Base-by-base conservation (phyloP, 2,888 invertebrate species). In the Dynastes hyllus region DNA sequence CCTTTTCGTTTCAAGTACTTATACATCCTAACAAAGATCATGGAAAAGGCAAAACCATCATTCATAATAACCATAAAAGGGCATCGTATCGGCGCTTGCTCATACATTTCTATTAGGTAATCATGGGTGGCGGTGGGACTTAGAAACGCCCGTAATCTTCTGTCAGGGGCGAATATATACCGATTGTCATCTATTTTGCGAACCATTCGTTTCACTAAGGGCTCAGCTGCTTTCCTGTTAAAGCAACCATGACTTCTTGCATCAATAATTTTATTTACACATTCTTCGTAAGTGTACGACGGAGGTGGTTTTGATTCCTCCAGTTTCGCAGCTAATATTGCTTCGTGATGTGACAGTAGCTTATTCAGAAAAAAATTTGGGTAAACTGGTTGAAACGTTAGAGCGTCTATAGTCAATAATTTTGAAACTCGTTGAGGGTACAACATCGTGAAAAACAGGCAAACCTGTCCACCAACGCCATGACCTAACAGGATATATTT, bases 401-500 rank as follows among this genome's bases (percentile, higher is more conserved):
- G 37, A 11, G 76, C 29, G 65, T 77, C 77, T 27, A 77, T n/a
- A 11, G 63, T 40, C 11, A 77, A 13, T 16, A 77, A 8, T 22
- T 77, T 77, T 9, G 27, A 51, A 0, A 67, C 55, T 11, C 13
- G 29, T 6, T 67, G 13, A 6, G 77, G 77, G 22, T 77, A 77
- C 5, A 77, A 9, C 45, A 40, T 32, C n/a, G 77, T 61, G 6
- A 77, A 67, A 5, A 67, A 22, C 11, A 77, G n/a, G 1, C 9
- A 50, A n/a, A 77, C 6, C 22, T 45, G 66, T 50, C 66, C 77
- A 6, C 77, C 67, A 9, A 67, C 88, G 84, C 88, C 88, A 77
- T 88, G 88, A 0, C 86, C 88, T 73, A 89, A 81, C 58, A 88
- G 79, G 16, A 86, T 85, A 78, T 86, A 87, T 81, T 85, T 86